A percentile compares a stretch with the other conserved stretches of the same genome.
These are phyloP conservation scores for Esox masquinongy DNA, from an alignment of 2,797 vertebrate species.

Conservation along the genomic window DNA sequence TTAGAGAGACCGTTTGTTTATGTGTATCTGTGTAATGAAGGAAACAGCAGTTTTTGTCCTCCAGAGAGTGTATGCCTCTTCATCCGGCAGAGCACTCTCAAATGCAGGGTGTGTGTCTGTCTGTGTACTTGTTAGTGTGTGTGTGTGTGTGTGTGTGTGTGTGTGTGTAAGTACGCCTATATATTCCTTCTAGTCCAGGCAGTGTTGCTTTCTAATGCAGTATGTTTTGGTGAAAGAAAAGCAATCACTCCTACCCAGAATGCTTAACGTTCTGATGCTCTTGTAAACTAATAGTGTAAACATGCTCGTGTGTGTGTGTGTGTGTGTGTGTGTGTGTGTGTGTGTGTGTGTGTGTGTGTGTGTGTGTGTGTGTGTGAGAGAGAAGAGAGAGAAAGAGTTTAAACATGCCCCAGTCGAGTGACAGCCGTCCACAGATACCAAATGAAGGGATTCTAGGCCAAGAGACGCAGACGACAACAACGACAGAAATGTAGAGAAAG, in stretches of 20 bases:
- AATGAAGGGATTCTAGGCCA: slow-evolving; percentile 29
- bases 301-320: not conserved
- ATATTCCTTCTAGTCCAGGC: slow-evolving; percentile 2
- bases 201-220: not conserved
- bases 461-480: not conserved
- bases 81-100: not conserved
- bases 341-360: not conserved
- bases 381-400: not conserved
- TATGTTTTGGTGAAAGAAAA: not conserved
- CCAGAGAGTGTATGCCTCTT: not conserved
- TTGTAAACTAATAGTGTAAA: not conserved
- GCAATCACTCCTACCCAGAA: not conserved
- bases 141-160: slow-evolving; percentile 5
- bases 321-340: not conserved
- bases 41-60: not conserved
- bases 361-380: not conserved
- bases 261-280: slow-evolving; percentile 3
- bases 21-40: slow-evolving; percentile 7
- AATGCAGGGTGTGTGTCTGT: slow-evolving; percentile 5
- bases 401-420: slow-evolving; percentile 10
- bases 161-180: slow-evolving; percentile 6
- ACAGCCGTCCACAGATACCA: slow-evolving; percentile 27
- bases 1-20: not conserved
- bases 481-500: not conserved
- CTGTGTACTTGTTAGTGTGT: not conserved